phyloP scores from a whole-genome alignment of 2,888 invertebrate species.

The Osmoderma eremita region DNA sequence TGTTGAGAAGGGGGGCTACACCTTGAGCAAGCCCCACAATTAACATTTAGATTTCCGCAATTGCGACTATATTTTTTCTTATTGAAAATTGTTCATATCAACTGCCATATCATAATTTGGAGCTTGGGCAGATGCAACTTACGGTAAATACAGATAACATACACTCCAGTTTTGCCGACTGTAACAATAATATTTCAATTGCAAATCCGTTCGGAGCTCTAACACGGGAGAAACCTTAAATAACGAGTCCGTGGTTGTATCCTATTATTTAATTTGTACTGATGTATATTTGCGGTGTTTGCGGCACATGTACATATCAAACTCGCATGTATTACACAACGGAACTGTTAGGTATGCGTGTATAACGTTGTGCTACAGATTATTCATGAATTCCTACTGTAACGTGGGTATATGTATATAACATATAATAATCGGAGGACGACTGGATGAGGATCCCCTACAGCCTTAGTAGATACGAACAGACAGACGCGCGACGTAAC shows the following conservation, averaged over 20 bases:
- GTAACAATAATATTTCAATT: conserved; percentile 35
- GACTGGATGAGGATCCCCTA: conserved; percentile 6
- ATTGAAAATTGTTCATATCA: too few relatives aligned
- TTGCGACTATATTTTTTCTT: too few relatives aligned
- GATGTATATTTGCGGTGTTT: not conserved
- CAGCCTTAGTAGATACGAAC: conserved; percentile 1
- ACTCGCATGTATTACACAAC: too few relatives aligned
- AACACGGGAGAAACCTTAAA: conserved; percentile 29
- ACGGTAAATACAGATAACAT: not conserved
- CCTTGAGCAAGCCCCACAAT: too few relatives aligned
- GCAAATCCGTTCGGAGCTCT: conserved; percentile 32
- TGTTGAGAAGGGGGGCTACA: too few relatives aligned
- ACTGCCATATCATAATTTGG: conserved; percentile 14
- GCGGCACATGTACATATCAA: not conserved
- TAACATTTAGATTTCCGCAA: too few relatives aligned
- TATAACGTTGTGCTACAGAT: conserved; percentile 11
- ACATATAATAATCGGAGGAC: conserved; percentile 12
- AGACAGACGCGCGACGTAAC: conserved; percentile 28
- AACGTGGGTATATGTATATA: not conserved
- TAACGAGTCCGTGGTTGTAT: conserved; percentile 31
- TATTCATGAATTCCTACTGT: conserved; percentile 24
- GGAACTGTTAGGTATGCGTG: not conserved
- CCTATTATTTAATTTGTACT: conserved; percentile 29
- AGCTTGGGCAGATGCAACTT: not conserved
- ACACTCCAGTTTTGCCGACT: conserved; percentile 19